These are phyloP conservation scores for Halictus quadricinctus DNA, from an alignment of 2,888 invertebrate species.

Conservation along the genomic window DNA sequence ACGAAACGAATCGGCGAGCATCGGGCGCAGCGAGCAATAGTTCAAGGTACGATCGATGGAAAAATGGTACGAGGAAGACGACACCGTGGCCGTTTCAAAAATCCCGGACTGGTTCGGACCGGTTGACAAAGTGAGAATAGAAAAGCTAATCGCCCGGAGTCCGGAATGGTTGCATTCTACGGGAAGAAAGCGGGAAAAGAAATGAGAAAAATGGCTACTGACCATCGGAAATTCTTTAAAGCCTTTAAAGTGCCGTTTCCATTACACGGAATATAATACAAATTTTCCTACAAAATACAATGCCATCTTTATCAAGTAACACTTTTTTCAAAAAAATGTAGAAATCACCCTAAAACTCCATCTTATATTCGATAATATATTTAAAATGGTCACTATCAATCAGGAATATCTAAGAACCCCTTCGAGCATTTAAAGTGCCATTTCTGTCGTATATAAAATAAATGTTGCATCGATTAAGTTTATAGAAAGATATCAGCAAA, in stretches of 20 bases:
- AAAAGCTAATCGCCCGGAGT: conserved; percentile 32
- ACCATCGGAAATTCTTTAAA: not conserved
- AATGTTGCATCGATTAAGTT: not conserved
- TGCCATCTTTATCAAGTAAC: not conserved
- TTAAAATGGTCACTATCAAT: not conserved
- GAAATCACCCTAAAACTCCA: no score
- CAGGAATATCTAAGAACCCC: not conserved
- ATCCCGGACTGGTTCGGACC: conserved; percentile 46
- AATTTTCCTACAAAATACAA: no score
- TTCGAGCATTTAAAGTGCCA: not conserved
- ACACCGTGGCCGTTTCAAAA: conserved; percentile 29
- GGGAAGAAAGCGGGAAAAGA: not conserved
- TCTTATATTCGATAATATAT: not conserved
- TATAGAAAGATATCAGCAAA: not conserved
- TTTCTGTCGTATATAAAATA: not conserved
- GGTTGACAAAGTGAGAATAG: conserved; percentile 51
- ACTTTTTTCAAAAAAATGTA: not conserved
- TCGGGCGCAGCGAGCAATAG: not conserved
- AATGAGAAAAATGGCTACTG: not conserved
- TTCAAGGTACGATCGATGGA: conserved; percentile 22
- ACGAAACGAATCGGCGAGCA: not conserved
- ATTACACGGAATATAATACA: not conserved
- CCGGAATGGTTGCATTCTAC: conserved; percentile 38
- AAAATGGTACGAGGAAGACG: conserved; percentile 33
- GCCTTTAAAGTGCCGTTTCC: not conserved